Evolutionary conservation across 1,140 invertebrate genomes (phyloP).

Genomic region (Zaprionus taronus): DNA sequence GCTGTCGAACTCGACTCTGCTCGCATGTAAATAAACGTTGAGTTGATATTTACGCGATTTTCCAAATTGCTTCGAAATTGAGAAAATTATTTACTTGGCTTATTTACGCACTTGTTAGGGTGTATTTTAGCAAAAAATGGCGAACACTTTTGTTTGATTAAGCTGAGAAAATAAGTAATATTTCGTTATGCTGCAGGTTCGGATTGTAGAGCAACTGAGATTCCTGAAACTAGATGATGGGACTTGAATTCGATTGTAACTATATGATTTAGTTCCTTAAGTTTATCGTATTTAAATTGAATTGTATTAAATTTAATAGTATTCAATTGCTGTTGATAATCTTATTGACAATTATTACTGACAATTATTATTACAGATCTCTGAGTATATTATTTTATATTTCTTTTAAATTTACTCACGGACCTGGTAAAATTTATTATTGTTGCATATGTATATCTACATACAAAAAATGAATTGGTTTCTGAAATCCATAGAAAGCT

Average conservation of each 20-base stretch:
- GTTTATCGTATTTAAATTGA: too few species aligned
- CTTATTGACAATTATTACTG: too few species aligned
- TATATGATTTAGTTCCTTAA: too few species aligned
- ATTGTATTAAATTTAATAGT: too few species aligned
- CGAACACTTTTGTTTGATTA: not conserved
- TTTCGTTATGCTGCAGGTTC: not conserved
- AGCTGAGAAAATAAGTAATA: not conserved
- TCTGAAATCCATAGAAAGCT: too few species aligned
- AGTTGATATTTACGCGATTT: conserved; percentile 8
- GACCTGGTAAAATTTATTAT: too few species aligned
- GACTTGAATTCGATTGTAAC: not conserved
- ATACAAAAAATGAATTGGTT: too few species aligned
- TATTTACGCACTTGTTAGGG: not conserved
- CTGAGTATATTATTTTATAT: too few species aligned
- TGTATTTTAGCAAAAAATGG: not conserved
- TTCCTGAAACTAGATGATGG: not conserved
- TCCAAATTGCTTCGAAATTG: conserved; percentile 3
- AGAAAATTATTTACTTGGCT: conserved; percentile 8
- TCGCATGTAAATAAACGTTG: not conserved
- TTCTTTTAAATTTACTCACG: too few species aligned
- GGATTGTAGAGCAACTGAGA: not conserved
- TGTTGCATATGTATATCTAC: too few species aligned
- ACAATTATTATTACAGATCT: too few species aligned
- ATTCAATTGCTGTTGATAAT: too few species aligned
- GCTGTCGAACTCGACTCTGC: not conserved